Conservation (phyloP, 2,113 vertebrate species). For the Engystomops pustulosus region DNA sequence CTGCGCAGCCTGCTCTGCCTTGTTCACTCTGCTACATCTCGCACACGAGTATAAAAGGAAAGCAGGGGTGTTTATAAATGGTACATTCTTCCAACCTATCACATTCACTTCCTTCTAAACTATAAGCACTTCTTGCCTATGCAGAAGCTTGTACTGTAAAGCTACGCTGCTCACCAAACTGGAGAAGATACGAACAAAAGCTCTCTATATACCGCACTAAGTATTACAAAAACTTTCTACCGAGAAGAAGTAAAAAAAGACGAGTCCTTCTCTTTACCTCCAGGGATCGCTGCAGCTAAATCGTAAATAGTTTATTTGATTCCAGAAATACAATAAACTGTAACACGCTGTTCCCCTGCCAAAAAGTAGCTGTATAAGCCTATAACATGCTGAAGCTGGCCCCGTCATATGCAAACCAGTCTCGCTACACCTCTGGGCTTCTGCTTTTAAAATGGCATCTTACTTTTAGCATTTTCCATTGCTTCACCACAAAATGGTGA, state of each 20-base stretch:
- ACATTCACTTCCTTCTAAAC: constrained; percentile 73
- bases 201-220: constrained; percentile 68
- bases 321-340: constrained; percentile 60
- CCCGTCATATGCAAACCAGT: constrained; percentile 26
- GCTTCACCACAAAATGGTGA: constrained; percentile 56
- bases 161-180: constrained; percentile 68
- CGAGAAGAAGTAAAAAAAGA: constrained; percentile 63
- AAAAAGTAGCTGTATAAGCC: constrained; percentile 34
- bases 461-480: constrained; percentile 61
- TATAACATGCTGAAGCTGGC: constrained; percentile 35
- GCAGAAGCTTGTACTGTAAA: constrained; percentile 63
- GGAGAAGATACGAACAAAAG: no score
- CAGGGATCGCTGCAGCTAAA: constrained; percentile 65
- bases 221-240: constrained; percentile 45
- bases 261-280: constrained; percentile 35
- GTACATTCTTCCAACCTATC: constrained; percentile 76
- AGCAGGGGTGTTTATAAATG: constrained; percentile 72
- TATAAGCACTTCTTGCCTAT: constrained; percentile 65
- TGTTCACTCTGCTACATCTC: constrained; percentile 66
- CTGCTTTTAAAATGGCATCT: constrained; percentile 46
- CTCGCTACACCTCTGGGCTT: constrained; percentile 19
- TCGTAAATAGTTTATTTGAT: constrained; percentile 65
- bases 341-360: constrained; percentile 43
- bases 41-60: constrained; percentile 68
- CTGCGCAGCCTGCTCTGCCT: constrained; percentile 60